Evolutionary conservation across 2,888 invertebrate genomes (phyloP).

Genomic region (Lasius platythorax): DNA sequence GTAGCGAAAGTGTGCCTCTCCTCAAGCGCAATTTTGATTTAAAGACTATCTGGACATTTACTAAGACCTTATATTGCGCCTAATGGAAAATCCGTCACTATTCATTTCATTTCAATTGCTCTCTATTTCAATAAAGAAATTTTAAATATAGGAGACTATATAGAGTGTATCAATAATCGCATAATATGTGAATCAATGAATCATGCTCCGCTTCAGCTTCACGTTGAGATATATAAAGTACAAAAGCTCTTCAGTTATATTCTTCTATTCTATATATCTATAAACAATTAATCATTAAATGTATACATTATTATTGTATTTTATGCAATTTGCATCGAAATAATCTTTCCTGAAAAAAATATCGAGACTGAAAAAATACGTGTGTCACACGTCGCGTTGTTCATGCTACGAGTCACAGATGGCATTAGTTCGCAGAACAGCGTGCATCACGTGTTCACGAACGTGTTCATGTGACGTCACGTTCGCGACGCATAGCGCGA

Average conservation of each 20-base stretch:
- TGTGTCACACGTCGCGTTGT: slow-evolving; percentile 62
- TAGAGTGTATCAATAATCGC: background rate
- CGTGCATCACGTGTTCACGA: slow-evolving; percentile 7
- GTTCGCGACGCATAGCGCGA: slow-evolving; percentile 10
- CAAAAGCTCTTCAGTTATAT: background rate
- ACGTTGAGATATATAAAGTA: background rate
- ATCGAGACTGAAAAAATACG: background rate
- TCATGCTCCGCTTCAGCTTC: background rate
- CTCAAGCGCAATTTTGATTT: background rate
- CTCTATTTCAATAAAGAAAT: background rate
- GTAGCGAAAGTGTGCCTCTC: background rate
- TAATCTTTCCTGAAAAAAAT: background rate
- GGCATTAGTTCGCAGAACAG: slow-evolving; percentile 80
- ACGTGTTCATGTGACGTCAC: background rate
- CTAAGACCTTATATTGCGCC: background rate
- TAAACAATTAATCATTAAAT: background rate
- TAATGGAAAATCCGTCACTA: background rate
- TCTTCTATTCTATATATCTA: background rate
- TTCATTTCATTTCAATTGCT: background rate
- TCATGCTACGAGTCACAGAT: slow-evolving; percentile 77
- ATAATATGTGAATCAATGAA: background rate
- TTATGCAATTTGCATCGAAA: background rate
- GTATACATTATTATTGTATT: background rate
- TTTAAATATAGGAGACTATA: background rate
- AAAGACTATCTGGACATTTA: background rate